Conservation (phyloP, 2,113 vertebrate genomes). For the Misgurnus mizolepis region DNA sequence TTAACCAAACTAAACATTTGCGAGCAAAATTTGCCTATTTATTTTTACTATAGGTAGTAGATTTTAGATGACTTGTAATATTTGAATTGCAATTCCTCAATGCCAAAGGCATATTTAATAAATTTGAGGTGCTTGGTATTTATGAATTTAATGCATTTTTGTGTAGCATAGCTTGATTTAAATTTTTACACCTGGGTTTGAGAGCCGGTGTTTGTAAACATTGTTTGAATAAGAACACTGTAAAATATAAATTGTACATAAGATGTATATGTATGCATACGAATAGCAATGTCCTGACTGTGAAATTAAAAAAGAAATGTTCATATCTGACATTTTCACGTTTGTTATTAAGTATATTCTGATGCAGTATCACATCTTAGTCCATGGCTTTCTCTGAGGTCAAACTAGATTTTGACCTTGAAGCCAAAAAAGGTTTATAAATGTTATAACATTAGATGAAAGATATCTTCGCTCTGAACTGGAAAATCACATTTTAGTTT, state of each 20-base stretch:
- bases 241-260: constrained; percentile 50
- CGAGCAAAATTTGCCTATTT: constrained; percentile 64
- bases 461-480: no score
- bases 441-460: no score
- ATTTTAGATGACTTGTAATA: constrained; percentile 57
- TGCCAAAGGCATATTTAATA: constrained; percentile 73
- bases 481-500: no score
- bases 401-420: no score
- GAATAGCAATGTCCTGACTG: constrained; percentile 35
- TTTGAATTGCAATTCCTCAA: constrained; percentile 52
- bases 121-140: constrained; percentile 60
- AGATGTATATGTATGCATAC: constrained; percentile 48
- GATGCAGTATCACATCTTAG: no score
- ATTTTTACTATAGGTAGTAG: constrained; percentile 57
- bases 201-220: constrained; percentile 20
- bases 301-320: not conserved
- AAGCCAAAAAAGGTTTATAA: no score
- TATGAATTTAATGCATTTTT: constrained; percentile 60
- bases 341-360: no score
- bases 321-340: no score
- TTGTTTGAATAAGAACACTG: constrained; percentile 57
- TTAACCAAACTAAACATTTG: constrained; percentile 41
- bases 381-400: no score
- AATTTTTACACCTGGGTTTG: not conserved
- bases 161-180: constrained; percentile 43